Evolutionary conservation across 2,888 invertebrate genomes (phyloP), one percentile per base, ranked within the genome.

Genomic region (Eudasyphora cyanicolor): DNA sequence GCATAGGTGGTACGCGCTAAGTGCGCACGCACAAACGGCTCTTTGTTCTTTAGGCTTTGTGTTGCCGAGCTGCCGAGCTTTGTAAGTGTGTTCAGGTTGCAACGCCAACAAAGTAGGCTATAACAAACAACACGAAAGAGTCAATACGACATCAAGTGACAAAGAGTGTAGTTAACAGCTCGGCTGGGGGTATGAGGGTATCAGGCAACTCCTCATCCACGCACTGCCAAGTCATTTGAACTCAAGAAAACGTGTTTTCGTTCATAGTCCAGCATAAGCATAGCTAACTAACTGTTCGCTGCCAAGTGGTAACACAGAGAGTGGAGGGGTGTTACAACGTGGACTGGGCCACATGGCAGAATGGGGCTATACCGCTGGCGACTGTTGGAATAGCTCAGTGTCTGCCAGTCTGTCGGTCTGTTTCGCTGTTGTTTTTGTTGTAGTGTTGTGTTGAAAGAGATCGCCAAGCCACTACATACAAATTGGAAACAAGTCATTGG

Each of bases 401-500:
- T n/a, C n/a, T n/a, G n/a, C n/a, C n/a, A n/a, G n/a, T n/a, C n/a
- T n/a, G n/a, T n/a, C n/a, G n/a, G n/a, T n/a, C n/a, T n/a, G n/a
- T n/a, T n/a, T n/a, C n/a, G n/a, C n/a, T n/a, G n/a, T n/a, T n/a
- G n/a, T n/a, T n/a, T n/a, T n/a, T n/a, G n/a, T n/a, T n/a, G n/a
- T n/a, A n/a, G 32, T 32, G 32, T 32, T 32, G n/a, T 32, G 32
- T 8, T 32, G n/a, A n/a, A 64, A 32, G 19, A 38, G 17, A 29
- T 42, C 8, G 32, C 24, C 42, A 54, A 70, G 38, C 57, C 19
- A 21, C 10, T 35, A 35, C 19, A 69, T n/a, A 29, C 17, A 35
- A 71, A 32, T 17, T 71, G 70, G 10, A 71, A 71, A 71, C 60
- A 86, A 76, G 82, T 82, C 88, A 87, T 86, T 86, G 84, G 79